Evolutionary conservation across 2,797 vertebrate species (phyloP), one percentile per base, ranked within the genome.

Genomic region (Syngnathus rostellatus): DNA sequence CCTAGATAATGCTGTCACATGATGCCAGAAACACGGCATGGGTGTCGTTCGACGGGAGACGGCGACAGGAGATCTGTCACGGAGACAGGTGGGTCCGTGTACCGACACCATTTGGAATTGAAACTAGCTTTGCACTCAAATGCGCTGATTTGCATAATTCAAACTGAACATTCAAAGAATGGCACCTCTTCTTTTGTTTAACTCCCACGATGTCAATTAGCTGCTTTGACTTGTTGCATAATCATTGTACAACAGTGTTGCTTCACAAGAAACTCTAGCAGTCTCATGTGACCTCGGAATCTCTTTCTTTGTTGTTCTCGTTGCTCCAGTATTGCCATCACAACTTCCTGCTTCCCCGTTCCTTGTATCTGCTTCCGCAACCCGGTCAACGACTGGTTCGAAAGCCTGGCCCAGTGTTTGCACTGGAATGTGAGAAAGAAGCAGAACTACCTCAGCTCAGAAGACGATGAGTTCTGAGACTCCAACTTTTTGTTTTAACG

Each of bases 351-450:
- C 85, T 92, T 89, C 71, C 91, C 91, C 0, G 88, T 92, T 71
- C 92, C 92, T 1, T 93, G 90, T n/a, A 92, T 92, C 78, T 92
- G 91, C 67, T 92, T 92, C 78, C 90, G 89, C 50, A 91, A 92
- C 75, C 90, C 91, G 17, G 92, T 93, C 64, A 91, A 92, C 8
- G 92, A 93, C 84, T 93, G 92, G 92, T 93, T 93, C 8, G 90
- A 93, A 80, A 92, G 92, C 76, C 83, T 93, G 75, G 89, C 91
- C 2, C 81, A 92, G 78, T 93, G 92, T 84, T 86, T 93, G 11
- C 92, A 93, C 88, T 93, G 92, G 92, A 93, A 93, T 23, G 89
- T 93, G 71, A 89, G 92, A 71, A 93, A 93, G 84, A 92, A 91
- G 81, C 92, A 92, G 83, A 89, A 94, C 68, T 89, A 93, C 83